These are phyloP conservation scores for Gymnarchus niloticus DNA, from an alignment of 2,113 vertebrate genomes.

Conservation along the genomic window DNA sequence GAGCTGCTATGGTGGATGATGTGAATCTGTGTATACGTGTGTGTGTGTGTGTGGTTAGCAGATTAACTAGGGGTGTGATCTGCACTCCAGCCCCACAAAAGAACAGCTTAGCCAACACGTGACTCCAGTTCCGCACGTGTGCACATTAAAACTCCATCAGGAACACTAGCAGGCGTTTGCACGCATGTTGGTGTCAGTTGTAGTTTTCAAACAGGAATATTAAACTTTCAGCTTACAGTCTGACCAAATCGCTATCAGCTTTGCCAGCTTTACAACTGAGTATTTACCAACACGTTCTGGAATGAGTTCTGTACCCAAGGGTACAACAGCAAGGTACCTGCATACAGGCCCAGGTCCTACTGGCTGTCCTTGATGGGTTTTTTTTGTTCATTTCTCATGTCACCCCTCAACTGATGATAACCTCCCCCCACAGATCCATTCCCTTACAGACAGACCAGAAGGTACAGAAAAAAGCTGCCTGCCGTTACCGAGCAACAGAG, in stretches of 20 bases:
- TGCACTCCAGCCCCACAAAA: neutral
- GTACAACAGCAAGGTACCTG: neutral
- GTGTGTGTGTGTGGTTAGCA: neutral
- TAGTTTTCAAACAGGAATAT: neutral
- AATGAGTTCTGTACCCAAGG: neutral
- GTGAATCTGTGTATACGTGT: neutral
- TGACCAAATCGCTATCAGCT: neutral
- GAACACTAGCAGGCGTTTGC: neutral
- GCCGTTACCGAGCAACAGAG: constrained; percentile 78
- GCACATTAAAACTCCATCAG: neutral
- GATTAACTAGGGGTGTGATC: neutral
- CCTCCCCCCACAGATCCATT: neutral
- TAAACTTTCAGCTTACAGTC: neutral
- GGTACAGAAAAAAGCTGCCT: constrained; percentile 12
- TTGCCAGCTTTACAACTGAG: too few species aligned
- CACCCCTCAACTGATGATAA: neutral
- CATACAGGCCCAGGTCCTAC: neutral
- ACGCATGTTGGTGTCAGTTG: too few species aligned
- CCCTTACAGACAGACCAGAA: constrained; percentile 19
- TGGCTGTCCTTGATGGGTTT: too few species aligned
- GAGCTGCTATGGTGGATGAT: neutral
- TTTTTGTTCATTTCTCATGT: neutral
- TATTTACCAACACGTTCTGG: too few species aligned
- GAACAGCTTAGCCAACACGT: neutral
- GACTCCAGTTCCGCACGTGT: neutral